A percentile compares a stretch with the other conserved stretches of the same genome.
Evolutionary conservation across 2,888 invertebrate species (phyloP).

Genomic region (Drosophila ezoana): DNA sequence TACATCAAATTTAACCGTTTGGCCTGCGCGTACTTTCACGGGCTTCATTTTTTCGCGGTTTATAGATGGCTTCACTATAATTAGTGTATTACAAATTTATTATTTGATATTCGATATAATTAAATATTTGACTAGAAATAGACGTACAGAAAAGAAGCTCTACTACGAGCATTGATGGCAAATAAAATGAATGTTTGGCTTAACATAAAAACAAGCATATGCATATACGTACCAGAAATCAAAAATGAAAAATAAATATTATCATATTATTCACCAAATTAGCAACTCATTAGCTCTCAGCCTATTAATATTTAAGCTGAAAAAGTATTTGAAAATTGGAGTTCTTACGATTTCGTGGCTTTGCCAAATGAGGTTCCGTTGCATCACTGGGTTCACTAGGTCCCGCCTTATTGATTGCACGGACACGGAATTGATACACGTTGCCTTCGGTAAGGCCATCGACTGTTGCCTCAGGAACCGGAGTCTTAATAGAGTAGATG

Average conservation of each 20-base stretch:
- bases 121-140: not conserved
- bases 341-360: constrained; percentile 92
- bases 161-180: not conserved
- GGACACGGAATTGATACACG: constrained; percentile 97
- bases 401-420: constrained; percentile 97
- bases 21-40: constrained; percentile 95
- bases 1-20: constrained; percentile 95
- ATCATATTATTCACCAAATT: constrained; percentile 5
- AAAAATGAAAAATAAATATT: constrained; percentile 6
- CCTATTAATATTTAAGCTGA: not conserved
- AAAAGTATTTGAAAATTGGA: not conserved
- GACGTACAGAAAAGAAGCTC: not conserved
- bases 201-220: constrained; percentile 41
- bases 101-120: not conserved
- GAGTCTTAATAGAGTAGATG: not conserved
- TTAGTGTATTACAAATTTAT: constrained; percentile 4
- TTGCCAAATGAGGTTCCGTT: constrained; percentile 94
- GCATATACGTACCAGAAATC: constrained; percentile 18
- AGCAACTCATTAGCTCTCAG: not conserved
- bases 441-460: constrained; percentile 95
- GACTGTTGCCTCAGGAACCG: constrained; percentile 90
- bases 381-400: constrained; percentile 95
- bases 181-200: constrained; percentile 54
- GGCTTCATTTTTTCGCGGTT: constrained; percentile 96
- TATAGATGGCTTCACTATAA: constrained; percentile 95